Percentiles rank a stretch among this genome's conserved stretches.
These are phyloP conservation scores for Chiloscyllium plagiosum DNA, from an alignment of 2,113 vertebrate species.

Conservation along the genomic window DNA sequence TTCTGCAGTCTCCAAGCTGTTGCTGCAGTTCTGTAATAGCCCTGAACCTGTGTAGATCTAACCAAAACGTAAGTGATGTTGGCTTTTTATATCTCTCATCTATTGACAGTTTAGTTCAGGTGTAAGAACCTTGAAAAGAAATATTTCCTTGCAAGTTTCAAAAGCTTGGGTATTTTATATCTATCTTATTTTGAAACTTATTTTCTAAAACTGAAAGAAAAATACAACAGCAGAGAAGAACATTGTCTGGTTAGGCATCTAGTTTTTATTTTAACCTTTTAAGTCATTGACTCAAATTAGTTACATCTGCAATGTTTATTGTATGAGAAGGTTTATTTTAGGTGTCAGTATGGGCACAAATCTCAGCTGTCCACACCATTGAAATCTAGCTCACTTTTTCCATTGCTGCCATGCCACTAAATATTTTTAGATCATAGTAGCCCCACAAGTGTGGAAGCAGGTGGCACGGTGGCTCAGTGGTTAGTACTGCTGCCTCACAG, in stretches of 20 bases:
- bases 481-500: too few relatives aligned
- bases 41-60: conserved; percentile 30
- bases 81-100: background rate
- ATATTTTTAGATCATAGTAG: too few relatives aligned
- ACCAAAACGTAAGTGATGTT: conserved; percentile 5
- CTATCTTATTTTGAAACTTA: background rate
- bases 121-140: background rate
- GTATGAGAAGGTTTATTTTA: background rate
- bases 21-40: conserved; percentile 13
- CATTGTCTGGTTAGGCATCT: background rate
- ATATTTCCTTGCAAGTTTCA: background rate
- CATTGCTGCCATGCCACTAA: too few relatives aligned
- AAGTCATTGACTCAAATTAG: background rate
- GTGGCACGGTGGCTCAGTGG: too few relatives aligned
- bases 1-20: conserved; percentile 12
- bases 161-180: background rate
- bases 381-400: too few relatives aligned
- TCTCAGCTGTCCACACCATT: background rate
- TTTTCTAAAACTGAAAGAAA: background rate
- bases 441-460: too few relatives aligned
- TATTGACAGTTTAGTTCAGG: background rate
- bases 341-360: background rate
- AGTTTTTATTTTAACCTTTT: background rate
- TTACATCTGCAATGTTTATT: background rate
- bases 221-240: background rate